These are phyloP conservation scores for Lordiphosa stackelbergi DNA, from an alignment of 1,140 invertebrate genomes.

Conservation along the genomic window DNA sequence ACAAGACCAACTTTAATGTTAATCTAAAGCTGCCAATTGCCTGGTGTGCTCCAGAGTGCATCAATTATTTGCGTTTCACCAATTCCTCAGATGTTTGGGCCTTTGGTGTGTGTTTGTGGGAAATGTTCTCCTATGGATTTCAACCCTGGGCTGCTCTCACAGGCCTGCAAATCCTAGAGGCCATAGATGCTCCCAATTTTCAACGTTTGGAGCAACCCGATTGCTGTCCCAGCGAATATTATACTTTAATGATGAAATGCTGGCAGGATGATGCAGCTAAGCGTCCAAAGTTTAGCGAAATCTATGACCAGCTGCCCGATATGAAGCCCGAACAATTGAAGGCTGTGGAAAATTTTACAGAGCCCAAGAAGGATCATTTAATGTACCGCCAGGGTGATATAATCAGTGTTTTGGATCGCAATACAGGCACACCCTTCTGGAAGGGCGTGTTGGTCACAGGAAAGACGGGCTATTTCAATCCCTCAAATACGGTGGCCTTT, in stretches of 20 bases:
- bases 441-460: slow-evolving; percentile 90
- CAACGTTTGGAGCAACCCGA: slow-evolving; percentile 94
- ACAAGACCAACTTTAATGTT: slow-evolving; percentile 98
- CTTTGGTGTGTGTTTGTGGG: slow-evolving; percentile 98
- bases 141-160: slow-evolving; percentile 98
- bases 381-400: slow-evolving; percentile 92
- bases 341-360: slow-evolving; percentile 78
- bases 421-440: slow-evolving; percentile 82
- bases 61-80: slow-evolving; percentile 96
- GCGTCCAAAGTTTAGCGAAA: slow-evolving; percentile 93
- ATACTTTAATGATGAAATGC: slow-evolving; percentile 94
- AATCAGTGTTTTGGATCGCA: slow-evolving; percentile 95
- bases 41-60: slow-evolving; percentile 99
- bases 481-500: slow-evolving; percentile 92
- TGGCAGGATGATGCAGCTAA: slow-evolving; percentile 95
- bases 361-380: slow-evolving; percentile 82
- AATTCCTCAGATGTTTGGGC: slow-evolving; percentile 98
- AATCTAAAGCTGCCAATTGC: slow-evolving; percentile 98
- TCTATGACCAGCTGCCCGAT: slow-evolving; percentile 88
- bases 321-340: slow-evolving; percentile 94
- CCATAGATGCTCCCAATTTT: slow-evolving; percentile 95
- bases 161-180: slow-evolving; percentile 96
- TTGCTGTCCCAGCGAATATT: slow-evolving; percentile 96
- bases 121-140: slow-evolving; percentile 98
- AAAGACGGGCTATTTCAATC: slow-evolving; percentile 93